Evolutionary conservation across 2,113 vertebrate genomes (phyloP), one percentile per base, ranked within the genome.

Genomic region (Sus scrofa): DNA sequence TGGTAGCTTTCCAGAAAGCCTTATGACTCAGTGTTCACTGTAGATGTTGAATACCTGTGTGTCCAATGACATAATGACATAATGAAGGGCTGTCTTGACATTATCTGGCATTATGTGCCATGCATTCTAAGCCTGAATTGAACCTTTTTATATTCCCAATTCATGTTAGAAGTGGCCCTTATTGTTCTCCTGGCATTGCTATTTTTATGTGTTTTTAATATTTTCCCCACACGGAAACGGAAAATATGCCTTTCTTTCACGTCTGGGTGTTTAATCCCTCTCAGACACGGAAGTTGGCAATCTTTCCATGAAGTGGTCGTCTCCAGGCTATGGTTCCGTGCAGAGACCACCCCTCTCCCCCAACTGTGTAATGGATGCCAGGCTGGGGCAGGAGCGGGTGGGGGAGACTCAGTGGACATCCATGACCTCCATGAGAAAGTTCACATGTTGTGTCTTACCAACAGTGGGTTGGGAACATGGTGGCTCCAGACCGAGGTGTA

Each of bases 181-280:
- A 78, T 88, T 95, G 56, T 97, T 94, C 93, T 96, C 63, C 34
- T 67, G 91, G 58, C 83, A 71, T 83, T 94, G 78, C 58, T 94
- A 91, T 96, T 97, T 97, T 94, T 95, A 94, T 56, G 1, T 75
- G 52, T 85, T 82, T 97, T 96, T 93, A 89, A 86, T 95, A 96
- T 94, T 96, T 96, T 82, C n/a, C 73, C 50, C 32, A 77, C 58
- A 82, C 12, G 7, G 81, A 27, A 96, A 96, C 74, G 58, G n/a
- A 92, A 94, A 96, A 93, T 34, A 84, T 54, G 71, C 62, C 82
- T 89, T 71, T 81, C 73, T 97, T 96, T 96, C 77, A 94, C 78
- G 96, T 32, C 77, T 56, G 54, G 44, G 22, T 65, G 71, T 50
- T 83, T 88, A 85, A 91, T 96, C 67, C 39, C 73, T 88, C 86